These are phyloP conservation scores for Cochlearius cochlearius DNA, from an alignment of 2,113 vertebrate species.

Conservation along the genomic window DNA sequence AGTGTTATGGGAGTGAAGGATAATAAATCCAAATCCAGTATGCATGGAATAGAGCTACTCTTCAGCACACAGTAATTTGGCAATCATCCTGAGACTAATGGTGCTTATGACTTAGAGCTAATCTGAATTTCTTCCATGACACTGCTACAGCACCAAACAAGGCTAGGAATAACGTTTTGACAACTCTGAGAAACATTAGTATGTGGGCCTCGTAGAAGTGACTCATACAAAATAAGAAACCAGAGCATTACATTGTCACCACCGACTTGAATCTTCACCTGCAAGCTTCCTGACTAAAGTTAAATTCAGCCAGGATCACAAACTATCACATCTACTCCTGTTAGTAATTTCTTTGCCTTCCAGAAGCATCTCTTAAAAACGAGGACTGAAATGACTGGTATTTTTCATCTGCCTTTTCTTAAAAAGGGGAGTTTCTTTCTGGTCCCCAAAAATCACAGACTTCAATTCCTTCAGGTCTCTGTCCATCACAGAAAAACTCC, in stretches of 20 bases:
- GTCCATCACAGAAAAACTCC: not conserved
- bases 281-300: not conserved
- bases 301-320: not conserved
- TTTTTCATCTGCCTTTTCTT: not conserved
- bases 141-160: not conserved
- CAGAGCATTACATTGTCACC: not conserved
- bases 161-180: not conserved
- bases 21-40: not conserved
- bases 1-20: not conserved
- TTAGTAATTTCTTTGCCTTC: not conserved
- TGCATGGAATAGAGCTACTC: not conserved
- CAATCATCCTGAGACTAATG: not conserved
- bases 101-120: not conserved
- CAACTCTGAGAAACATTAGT: not conserved
- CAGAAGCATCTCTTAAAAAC: not conserved
- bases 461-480: not conserved
- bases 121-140: not conserved
- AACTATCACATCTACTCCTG: not conserved
- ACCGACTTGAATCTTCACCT: not conserved
- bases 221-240: not conserved
- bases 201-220: not conserved
- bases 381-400: not conserved
- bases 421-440: not conserved
- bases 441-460: not conserved
- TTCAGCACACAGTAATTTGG: not conserved